Evolutionary conservation across 2,888 invertebrate species (phyloP), one percentile per base, ranked within the genome.

Genomic region (Agriopis aurantiaria): DNA sequence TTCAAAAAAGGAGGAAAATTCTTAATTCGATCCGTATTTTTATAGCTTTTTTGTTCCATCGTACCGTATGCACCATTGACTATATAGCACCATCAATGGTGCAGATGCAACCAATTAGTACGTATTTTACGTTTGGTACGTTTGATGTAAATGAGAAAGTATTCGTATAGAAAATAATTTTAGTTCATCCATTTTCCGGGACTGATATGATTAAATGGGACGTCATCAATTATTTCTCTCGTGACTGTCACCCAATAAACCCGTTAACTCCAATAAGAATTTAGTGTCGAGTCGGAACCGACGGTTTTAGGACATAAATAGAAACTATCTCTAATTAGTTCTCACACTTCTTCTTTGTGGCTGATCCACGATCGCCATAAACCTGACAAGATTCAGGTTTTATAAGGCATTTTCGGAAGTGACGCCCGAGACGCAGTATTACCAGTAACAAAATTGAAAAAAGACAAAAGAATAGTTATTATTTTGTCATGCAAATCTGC

Each of bases 241-340:
- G 58, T 12, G 56, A 52, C 65, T 64, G 70, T 69, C 65, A 72
- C 58, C 14, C 65, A 63, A 74, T 75, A 76, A 76, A 73, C 48
- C 66, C 14, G 63, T 73, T 67, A 65, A 67, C 49, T 72, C 72
- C 61, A 68, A 57, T 72, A 67, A 59, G 69, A 72, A 66, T 64
- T 71, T 52, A 45, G 62, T 69, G 45, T 69, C 68, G 71, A 72
- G 73, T 73, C 71, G 58, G 73, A 69, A 68, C 55, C 14, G 55
- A 59, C 62, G 55, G 40, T 41, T 68, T 72, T 55, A 69, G 69
- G 67, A 62, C 76, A 78, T 82, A 68, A 73, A 81, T 79, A 77
- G 79, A 78, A 76, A 69, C 77, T 83, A 83, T 78, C 74, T 73
- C 77, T 83, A 84, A 85, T 85, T 78, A 85, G 80, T 82, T 85